Base-by-base conservation (phyloP, 2,113 vertebrate genomes). In the Erinaceus europaeus region DNA sequence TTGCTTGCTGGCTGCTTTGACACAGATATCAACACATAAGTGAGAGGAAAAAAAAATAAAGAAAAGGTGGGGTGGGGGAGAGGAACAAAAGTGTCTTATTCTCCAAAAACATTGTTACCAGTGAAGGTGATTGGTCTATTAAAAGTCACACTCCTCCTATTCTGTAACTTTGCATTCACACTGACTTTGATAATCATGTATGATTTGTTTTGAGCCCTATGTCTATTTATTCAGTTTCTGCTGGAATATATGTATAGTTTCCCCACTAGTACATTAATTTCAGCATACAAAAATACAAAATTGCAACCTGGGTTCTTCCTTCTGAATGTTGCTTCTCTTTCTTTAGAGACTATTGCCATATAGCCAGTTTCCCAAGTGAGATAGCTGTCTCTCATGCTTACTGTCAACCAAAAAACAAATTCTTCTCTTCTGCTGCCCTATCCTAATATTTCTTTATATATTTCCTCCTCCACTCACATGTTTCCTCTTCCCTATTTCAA, bases 61-160 rank as follows among this genome's bases (percentile, higher is more conserved):
- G n/a, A n/a, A n/a, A n/a, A n/a, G n/a, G n/a, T n/a, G n/a, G 4
- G 57, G 25, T 3, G 1, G 2, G 18, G 11, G 12, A 36, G 9
- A 44, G 44, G 32, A 25, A 9, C 3, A 14, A 61, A 10, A 40
- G 3, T 34, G 13, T 13, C 17, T 46, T 53, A 13, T 13, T 59
- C 29, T 46, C 6, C 2, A 17, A 80, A 76, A 69, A 4, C 23
- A 20, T 5, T 21, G 25, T 62, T 36, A 32, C 29, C 27, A 40
- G 1, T 40, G 6, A 59, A 52, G 20, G 5, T 42, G 4, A 40
- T 0, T 65, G 68, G 4, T 25, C 14, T 55, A 27, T 27, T 50
- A 55, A 15, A n/a, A n/a, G n/a, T 7, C 67, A 34, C 38, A n/a
- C 32, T 10, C 7, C 14, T 48, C 13, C 15, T 68, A 27, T 59